Percentiles rank a stretch among this genome's conserved stretches.
These are phyloP conservation scores for Brenthis daphne DNA, from an alignment of 2,888 invertebrate genomes.

Conservation along the genomic window DNA sequence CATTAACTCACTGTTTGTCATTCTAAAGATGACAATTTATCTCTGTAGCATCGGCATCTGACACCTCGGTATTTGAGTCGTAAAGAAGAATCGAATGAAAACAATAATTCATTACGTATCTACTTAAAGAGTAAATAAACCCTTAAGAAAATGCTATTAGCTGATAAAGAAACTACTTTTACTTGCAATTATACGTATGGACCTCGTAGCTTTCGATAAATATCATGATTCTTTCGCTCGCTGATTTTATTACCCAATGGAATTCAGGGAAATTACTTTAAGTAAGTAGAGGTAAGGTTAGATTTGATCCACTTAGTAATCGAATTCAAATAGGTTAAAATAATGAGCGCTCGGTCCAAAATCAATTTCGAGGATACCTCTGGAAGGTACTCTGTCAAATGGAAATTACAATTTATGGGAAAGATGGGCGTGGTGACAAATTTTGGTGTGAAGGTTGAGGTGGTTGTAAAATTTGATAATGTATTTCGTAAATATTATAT, in stretches of 20 bases:
- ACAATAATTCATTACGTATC: conserved; percentile 13
- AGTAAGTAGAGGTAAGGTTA: conserved; percentile 34
- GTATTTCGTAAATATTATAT: conserved; percentile 13
- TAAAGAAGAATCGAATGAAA: conserved; percentile 25
- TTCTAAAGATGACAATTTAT: conserved; percentile 25
- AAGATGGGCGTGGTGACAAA: conserved; percentile 40
- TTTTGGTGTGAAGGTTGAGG: conserved; percentile 35
- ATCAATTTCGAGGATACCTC: conserved; percentile 45
- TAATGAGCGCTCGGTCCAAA: conserved; percentile 43
- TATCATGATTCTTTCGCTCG: conserved; percentile 19
- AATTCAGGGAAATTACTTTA: conserved; percentile 52
- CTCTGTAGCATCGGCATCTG: conserved; percentile 18
- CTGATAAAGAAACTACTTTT: not conserved
- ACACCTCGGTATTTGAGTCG: conserved; percentile 25
- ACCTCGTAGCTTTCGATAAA: conserved; percentile 9
- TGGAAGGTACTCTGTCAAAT: conserved; percentile 41
- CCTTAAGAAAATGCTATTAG: not conserved
- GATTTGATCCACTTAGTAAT: conserved; percentile 41
- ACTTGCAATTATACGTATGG: not conserved
- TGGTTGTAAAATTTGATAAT: conserved; percentile 15
- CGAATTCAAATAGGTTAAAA: conserved; percentile 45
- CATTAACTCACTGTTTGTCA: conserved; percentile 26
- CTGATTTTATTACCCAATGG: conserved; percentile 50
- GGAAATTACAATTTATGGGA: conserved; percentile 45
- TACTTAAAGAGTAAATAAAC: not conserved